A percentile compares a stretch with the other conserved stretches of the same genome.
Evolutionary conservation across 2,888 invertebrate species (phyloP).

Genomic region (Liopterus haemorrhoidalis): DNA sequence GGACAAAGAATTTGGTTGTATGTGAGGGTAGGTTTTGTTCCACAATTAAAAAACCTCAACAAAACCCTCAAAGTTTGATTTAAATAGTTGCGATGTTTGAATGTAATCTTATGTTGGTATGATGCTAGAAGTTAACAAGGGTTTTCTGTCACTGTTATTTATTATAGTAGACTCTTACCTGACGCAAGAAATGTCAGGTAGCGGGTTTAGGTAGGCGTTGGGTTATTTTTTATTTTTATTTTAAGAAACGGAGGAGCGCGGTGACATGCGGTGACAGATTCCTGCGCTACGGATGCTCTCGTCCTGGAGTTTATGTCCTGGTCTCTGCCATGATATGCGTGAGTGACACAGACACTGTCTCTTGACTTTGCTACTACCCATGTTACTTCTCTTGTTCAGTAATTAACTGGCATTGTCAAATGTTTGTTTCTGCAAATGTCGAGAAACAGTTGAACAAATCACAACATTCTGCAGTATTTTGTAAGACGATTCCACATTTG

Average conservation of each 20-base stretch:
- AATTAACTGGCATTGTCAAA: too few relatives aligned
- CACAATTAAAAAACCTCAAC: conserved; percentile 31
- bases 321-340: conserved; percentile 20
- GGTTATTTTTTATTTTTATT: conserved; percentile 41
- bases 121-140: conserved; percentile 42
- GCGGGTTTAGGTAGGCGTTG: conserved; percentile 45
- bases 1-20: conserved; percentile 39
- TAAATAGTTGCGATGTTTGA: conserved; percentile 9
- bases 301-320: conserved; percentile 21
- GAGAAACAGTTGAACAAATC: too few relatives aligned
- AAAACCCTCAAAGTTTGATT: conserved; percentile 15
- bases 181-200: conserved; percentile 46
- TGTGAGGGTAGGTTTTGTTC: conserved; percentile 39
- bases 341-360: too few relatives aligned
- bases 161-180: conserved; percentile 39
- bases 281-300: too few relatives aligned
- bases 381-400: too few relatives aligned
- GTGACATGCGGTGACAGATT: conserved; percentile 25
- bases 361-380: too few relatives aligned
- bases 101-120: conserved; percentile 43
- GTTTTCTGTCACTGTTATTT: conserved; percentile 46
- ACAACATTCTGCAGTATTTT: too few relatives aligned
- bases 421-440: too few relatives aligned
- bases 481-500: too few relatives aligned
- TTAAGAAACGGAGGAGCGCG: conserved; percentile 28